Conservation (phyloP, 2,113 vertebrate species). For the Pomatostomus ruficeps region DNA sequence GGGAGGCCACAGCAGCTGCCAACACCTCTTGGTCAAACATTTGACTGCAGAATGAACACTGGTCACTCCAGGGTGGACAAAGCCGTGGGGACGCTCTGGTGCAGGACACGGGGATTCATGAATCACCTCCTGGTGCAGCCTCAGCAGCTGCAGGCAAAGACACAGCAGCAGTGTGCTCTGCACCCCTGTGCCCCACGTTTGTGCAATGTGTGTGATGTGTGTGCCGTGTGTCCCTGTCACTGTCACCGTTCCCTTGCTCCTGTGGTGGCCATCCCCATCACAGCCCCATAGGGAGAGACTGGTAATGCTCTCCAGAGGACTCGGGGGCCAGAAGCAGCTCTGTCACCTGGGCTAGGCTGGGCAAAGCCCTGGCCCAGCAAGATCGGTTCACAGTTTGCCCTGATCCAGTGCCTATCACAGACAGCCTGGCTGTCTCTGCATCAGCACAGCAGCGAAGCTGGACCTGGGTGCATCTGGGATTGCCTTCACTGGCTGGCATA, state of each 20-base stretch:
- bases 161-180: not conserved
- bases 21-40: no score
- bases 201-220: rapidly evolving
- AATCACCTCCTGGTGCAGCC: not conserved
- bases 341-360: not conserved
- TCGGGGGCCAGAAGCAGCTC: not conserved
- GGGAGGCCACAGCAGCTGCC: not conserved
- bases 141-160: not conserved
- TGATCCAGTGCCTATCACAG: no score
- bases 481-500: not conserved
- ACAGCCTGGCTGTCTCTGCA: not conserved
- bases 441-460: rapidly evolving
- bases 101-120: rapidly evolving
- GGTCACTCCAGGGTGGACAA: not conserved
- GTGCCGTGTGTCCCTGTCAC: rapidly evolving
- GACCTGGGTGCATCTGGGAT: rapidly evolving
- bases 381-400: not conserved
- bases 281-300: not conserved
- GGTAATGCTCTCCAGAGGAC: not conserved
- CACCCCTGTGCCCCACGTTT: rapidly evolving
- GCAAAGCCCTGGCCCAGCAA: not conserved
- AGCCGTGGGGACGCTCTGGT: not conserved
- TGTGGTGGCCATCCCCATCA: rapidly evolving
- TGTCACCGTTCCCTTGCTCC: rapidly evolving
- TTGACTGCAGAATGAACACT: no score